Evolutionary conservation across 2,113 vertebrate species (phyloP).

Genomic region (Thamnophis sirtalis): DNA sequence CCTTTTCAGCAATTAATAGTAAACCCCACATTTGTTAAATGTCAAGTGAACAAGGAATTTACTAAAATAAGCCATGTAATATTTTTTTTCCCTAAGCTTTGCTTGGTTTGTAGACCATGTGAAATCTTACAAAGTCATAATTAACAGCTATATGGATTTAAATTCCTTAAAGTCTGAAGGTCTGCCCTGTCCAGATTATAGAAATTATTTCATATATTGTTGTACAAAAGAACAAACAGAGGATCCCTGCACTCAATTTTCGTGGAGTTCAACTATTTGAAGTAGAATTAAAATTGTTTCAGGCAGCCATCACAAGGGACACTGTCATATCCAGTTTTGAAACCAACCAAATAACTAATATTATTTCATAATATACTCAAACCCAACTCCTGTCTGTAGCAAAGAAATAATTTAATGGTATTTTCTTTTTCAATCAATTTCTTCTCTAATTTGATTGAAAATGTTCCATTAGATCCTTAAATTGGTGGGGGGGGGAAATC

Average conservation of each 20-base stretch:
- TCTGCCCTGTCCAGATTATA: background rate
- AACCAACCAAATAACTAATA: constrained; percentile 65
- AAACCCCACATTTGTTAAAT: background rate
- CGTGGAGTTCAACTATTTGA: constrained; percentile 14
- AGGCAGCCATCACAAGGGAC: constrained; percentile 49
- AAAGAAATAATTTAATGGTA: constrained; percentile 71
- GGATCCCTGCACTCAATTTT: background rate
- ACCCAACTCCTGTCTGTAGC: constrained; percentile 64
- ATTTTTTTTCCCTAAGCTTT: background rate
- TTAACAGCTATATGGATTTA: background rate
- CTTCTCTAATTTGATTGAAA: constrained; percentile 74
- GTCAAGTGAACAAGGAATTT: background rate
- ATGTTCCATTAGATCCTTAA: constrained; percentile 60
- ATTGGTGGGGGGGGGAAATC: constrained; percentile 25
- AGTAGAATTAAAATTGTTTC: constrained; percentile 30
- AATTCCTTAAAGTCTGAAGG: background rate
- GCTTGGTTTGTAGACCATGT: background rate
- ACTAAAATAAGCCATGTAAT: background rate
- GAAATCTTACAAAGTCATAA: background rate
- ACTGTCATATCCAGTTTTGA: constrained; percentile 55
- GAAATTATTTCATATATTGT: background rate
- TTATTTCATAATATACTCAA: constrained; percentile 70
- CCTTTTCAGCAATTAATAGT: background rate
- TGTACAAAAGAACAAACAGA: background rate
- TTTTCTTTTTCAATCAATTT: constrained; percentile 79